phyloP scores from a whole-genome alignment of 2,113 vertebrate genomes.

The Peromyscus polionotus region DNA sequence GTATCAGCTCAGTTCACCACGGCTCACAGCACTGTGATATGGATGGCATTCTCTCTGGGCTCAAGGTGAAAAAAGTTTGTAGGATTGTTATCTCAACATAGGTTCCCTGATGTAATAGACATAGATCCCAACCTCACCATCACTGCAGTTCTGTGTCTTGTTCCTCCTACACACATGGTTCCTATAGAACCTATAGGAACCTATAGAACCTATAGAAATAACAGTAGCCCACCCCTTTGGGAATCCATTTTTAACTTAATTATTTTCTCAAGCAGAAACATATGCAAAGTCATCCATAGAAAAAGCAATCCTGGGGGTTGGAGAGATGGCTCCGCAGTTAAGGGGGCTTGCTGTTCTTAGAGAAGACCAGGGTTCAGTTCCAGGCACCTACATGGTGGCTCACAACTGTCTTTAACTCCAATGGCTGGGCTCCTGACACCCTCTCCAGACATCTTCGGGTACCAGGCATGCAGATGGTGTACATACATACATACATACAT shows the following conservation, averaged over 20 bases:
- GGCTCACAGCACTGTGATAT: neutral
- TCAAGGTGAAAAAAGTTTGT: neutral
- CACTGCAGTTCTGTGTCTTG: accelerated
- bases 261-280: neutral
- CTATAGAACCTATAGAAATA: neutral
- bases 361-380: neutral
- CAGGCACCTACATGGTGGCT: neutral
- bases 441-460: neutral
- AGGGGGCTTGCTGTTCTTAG: neutral
- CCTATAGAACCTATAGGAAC: neutral
- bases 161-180: accelerated
- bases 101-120: accelerated
- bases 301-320: neutral
- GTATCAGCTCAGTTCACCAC: accelerated
- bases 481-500: neutral
- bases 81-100: accelerated
- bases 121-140: neutral
- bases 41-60: neutral
- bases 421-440: neutral
- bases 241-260: neutral
- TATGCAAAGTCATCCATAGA: no score
- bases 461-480: no score
- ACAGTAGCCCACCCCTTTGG: accelerated
- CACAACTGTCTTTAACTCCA: no score
- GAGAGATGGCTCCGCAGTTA: neutral